Evolutionary conservation across 2,113 vertebrate species (phyloP), one percentile per base, ranked within the genome.

Genomic region (Tyrannus savana): DNA sequence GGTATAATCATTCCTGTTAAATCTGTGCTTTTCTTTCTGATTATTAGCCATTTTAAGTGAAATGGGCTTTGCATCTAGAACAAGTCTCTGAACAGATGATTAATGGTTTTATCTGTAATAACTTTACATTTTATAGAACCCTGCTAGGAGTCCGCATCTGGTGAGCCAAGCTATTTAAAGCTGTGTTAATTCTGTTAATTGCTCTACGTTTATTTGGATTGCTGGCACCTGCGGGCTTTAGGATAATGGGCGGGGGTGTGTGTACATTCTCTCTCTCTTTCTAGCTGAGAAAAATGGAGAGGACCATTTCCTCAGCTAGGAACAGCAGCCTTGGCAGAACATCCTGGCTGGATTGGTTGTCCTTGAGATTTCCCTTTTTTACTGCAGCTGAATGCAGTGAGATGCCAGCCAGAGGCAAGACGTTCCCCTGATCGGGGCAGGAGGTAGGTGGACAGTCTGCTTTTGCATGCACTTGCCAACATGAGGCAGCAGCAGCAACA

Each of bases 151-250:
- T 97, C 96, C 11, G 92, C 98, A 98, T 98, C 98, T 98, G 98
- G 98, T 97, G 96, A 97, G 96, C 94, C 95, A 98, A 95, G 96
- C 98, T 98, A 98, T 98, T 98, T 98, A 98, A 98, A 98, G 97
- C 97, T 97, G 96, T 98, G 98, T 98, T 98, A 98, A 98, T 98
- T 98, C 98, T 98, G 97, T 97, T 98, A 98, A 98, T 98, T 98
- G 98, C 95, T 98, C 92, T 97, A 98, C 9, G 85, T 98, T 98
- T 98, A 97, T 98, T 98, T 95, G 96, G 96, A 98, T 98, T 98
- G 97, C 97, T 97, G 95, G 97, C 98, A 98, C 98, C 98, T 98
- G 98, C 76, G 16, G 97, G 97, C 97, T 97, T 97, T 95, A 93
- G 95, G 78, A 97, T 98, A 98, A 97, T 97, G 83, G 94, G 52